Evolutionary conservation across 1,140 invertebrate genomes (phyloP).

Genomic region (Metaphire vulgaris): DNA sequence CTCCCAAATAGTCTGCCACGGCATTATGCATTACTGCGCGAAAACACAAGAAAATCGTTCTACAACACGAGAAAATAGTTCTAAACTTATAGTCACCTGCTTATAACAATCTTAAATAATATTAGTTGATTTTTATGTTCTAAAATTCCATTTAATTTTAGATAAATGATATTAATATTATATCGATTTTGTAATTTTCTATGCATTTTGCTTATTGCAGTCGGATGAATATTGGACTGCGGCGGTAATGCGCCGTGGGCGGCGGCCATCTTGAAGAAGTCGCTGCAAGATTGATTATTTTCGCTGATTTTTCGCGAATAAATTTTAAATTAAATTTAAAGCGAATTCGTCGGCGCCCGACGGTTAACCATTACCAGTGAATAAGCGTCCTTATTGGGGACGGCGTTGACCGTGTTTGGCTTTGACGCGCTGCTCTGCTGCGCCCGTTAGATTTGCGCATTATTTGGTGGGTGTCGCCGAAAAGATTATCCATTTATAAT

Average conservation of each 20-base stretch:
- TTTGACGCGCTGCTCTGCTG: background rate
- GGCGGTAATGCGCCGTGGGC: background rate
- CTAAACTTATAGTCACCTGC: too few species aligned
- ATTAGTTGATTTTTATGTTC: background rate
- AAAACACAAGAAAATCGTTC: background rate
- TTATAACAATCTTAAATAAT: too few species aligned
- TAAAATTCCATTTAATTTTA: background rate
- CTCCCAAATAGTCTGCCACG: background rate
- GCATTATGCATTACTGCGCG: background rate
- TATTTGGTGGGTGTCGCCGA: background rate
- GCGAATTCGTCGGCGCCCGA: background rate
- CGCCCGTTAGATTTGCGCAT: background rate
- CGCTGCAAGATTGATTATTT: background rate
- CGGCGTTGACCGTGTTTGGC: background rate
- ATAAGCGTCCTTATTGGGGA: background rate
- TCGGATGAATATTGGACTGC: background rate
- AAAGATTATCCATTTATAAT: background rate
- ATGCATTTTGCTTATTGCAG: background rate
- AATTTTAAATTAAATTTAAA: background rate
- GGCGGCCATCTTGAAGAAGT: constrained; percentile 1
- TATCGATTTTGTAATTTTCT: background rate
- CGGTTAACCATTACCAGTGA: background rate
- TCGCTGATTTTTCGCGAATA: background rate
- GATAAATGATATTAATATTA: background rate
- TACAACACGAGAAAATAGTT: too few species aligned